Conservation (phyloP, 2,113 vertebrate species). For the Phrynosoma blainvillii region DNA sequence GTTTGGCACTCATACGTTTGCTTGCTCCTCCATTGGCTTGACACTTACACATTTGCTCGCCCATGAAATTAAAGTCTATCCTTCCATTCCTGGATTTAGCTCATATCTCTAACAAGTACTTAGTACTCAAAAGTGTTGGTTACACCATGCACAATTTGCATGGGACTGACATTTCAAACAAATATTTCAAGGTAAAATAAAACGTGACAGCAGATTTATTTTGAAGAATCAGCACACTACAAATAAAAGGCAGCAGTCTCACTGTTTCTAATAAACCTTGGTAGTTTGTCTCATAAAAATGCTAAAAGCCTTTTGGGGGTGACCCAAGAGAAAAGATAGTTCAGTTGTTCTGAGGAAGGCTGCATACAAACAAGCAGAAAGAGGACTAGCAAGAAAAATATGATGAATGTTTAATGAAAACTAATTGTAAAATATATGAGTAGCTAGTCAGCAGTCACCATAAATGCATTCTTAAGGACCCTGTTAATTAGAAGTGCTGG, state of each 20-base stretch:
- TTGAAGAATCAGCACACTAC: constrained; percentile 47
- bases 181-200: constrained; percentile 38
- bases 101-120: constrained; percentile 34
- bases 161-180: constrained; percentile 48
- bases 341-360: constrained; percentile 41
- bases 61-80: constrained; percentile 47
- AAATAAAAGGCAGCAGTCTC: constrained; percentile 51
- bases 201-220: constrained; percentile 58
- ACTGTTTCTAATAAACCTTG: constrained; percentile 58
- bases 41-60: constrained; percentile 45
- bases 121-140: constrained; percentile 23
- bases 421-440: constrained; percentile 54
- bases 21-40: constrained; percentile 48
- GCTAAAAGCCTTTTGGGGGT: constrained; percentile 61
- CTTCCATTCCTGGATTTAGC: constrained; percentile 12
- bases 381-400: constrained; percentile 50
- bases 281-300: constrained; percentile 61
- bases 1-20: constrained; percentile 41
- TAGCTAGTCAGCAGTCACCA: constrained; percentile 36
- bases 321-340: constrained; percentile 61
- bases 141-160: constrained; percentile 46
- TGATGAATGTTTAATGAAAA: constrained; percentile 53
- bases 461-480: constrained; percentile 45
- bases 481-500: constrained; percentile 23
- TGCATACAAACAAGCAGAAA: constrained; percentile 57